Evolutionary conservation across 2,888 invertebrate species (phyloP).

Genomic region (Tridacna crocea): DNA sequence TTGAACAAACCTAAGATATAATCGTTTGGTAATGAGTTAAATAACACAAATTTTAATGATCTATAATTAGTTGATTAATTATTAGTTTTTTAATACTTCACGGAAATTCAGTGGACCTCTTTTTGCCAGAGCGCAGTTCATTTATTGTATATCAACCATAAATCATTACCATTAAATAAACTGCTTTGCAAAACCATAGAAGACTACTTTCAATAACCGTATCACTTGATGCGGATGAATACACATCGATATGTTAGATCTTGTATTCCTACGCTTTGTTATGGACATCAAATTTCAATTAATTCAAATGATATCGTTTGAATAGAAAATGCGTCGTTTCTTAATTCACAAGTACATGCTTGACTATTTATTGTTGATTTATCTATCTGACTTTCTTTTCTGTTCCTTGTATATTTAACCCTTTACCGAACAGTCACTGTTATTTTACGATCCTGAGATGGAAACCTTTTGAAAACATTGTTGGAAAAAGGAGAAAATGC

Average conservation of each 20-base stretch:
- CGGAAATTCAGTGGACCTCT: too few relatives aligned
- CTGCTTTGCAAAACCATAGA: neutral
- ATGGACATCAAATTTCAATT: constrained; percentile 21
- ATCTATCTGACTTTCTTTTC: too few relatives aligned
- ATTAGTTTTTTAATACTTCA: too few relatives aligned
- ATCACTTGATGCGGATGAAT: constrained; percentile 15
- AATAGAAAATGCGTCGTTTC: constrained; percentile 1
- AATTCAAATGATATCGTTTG: constrained; percentile 22
- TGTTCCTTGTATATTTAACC: too few relatives aligned
- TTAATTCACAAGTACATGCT: constrained; percentile 25
- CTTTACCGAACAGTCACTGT: too few relatives aligned
- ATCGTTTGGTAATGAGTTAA: too few relatives aligned
- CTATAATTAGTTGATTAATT: too few relatives aligned
- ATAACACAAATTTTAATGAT: too few relatives aligned
- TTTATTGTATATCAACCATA: neutral
- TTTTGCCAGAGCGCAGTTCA: neutral
- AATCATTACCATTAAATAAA: neutral
- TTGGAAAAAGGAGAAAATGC: too few relatives aligned
- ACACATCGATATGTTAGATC: neutral
- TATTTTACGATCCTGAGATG: too few relatives aligned
- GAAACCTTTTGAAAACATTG: too few relatives aligned
- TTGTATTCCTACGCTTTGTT: constrained; percentile 9
- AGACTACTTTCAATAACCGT: neutral
- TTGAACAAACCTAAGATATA: too few relatives aligned
- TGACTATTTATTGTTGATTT: neutral